Evolutionary conservation across 2,113 vertebrate genomes (phyloP).

Genomic region (Athene noctua): DNA sequence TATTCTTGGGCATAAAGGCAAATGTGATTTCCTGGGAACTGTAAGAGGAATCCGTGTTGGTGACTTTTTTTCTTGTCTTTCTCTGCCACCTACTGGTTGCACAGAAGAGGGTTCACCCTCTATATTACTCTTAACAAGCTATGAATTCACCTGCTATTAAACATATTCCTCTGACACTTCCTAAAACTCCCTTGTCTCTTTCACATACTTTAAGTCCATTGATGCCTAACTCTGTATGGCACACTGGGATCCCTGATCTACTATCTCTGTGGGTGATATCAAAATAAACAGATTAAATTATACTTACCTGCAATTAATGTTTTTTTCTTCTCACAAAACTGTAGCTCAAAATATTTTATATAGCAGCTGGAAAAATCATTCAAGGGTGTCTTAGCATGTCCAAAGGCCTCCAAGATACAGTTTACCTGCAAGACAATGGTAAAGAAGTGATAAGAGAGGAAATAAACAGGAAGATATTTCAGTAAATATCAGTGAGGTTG

Average conservation of each 20-base stretch:
- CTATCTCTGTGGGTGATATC: rapidly evolving
- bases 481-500: neutral
- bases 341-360: constrained; percentile 87
- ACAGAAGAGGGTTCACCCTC: neutral
- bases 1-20: neutral
- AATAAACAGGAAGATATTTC: neutral
- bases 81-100: constrained; percentile 19
- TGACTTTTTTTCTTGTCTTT: neutral
- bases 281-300: neutral
- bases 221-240: neutral
- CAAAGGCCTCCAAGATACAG: constrained; percentile 89
- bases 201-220: neutral
- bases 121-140: no score
- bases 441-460: neutral
- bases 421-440: constrained; percentile 74
- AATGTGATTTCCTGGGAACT: neutral
- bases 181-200: rapidly evolving
- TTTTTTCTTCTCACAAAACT: constrained; percentile 85
- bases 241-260: neutral
- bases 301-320: constrained; percentile 81
- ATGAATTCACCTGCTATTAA: rapidly evolving
- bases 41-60: rapidly evolving
- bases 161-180: neutral
- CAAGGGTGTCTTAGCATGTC: constrained; percentile 87
- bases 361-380: constrained; percentile 87